These are phyloP conservation scores for Channa maculata DNA, from an alignment of 2,113 vertebrate species.

Conservation along the genomic window DNA sequence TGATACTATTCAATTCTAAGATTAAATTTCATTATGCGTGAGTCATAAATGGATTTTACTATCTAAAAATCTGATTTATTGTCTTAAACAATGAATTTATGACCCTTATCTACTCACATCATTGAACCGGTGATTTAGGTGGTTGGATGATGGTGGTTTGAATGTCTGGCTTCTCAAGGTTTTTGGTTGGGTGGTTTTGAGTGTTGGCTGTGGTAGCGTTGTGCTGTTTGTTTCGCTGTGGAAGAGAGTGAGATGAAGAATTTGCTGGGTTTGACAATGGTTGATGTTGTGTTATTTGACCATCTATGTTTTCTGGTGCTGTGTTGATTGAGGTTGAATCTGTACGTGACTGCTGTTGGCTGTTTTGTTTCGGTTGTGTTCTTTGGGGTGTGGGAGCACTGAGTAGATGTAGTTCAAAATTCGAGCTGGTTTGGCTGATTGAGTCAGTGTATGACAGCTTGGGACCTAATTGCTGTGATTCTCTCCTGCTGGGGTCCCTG, in stretches of 20 bases:
- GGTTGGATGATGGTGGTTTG: not conserved
- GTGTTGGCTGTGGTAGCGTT: too few relatives aligned
- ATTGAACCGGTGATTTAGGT: constrained; percentile 8
- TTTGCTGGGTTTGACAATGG: not conserved
- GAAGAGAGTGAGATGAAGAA: constrained; percentile 1
- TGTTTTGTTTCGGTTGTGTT: constrained; percentile 18
- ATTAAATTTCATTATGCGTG: constrained; percentile 42
- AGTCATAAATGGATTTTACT: constrained; percentile 29
- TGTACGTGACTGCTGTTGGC: constrained; percentile 5
- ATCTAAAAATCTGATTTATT: constrained; percentile 49
- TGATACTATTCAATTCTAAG: constrained; percentile 30
- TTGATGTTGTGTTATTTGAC: too few relatives aligned
- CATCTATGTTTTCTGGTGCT: not conserved
- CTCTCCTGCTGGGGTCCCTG: constrained; percentile 1
- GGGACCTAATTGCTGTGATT: constrained; percentile 15
- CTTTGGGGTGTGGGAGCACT: not conserved
- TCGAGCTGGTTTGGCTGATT: too few relatives aligned
- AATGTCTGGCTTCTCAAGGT: not conserved
- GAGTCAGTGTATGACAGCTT: constrained; percentile 6
- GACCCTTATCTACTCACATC: constrained; percentile 44
- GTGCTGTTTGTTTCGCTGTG: not conserved
- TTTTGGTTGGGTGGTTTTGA: not conserved
- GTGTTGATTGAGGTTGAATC: constrained; percentile 10
- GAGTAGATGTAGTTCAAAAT: not conserved
- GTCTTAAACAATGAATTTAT: constrained; percentile 40